phyloP scores from a whole-genome alignment of 2,888 invertebrate genomes.

The Hyalella azteca region DNA sequence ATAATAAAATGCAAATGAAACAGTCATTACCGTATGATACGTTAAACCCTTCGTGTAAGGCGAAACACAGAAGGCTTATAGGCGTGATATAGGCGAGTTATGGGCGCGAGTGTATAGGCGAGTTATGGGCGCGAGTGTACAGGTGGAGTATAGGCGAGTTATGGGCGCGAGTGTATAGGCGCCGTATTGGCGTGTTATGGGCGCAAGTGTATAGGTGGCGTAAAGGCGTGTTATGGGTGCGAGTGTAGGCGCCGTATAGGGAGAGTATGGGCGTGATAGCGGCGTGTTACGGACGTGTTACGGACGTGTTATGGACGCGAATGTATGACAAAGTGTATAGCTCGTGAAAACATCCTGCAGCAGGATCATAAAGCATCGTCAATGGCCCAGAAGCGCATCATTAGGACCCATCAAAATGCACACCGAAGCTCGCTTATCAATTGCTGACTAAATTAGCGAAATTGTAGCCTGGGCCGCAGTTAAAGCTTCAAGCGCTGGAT shows the following conservation, averaged over 20 bases:
- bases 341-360: not conserved
- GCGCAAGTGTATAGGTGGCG: not conserved
- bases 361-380: not conserved
- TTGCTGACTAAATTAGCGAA: not conserved
- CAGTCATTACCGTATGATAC: too few relatives aligned
- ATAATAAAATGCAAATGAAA: too few relatives aligned
- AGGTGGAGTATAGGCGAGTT: not conserved
- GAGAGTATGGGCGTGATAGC: not conserved
- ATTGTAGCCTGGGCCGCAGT: not conserved
- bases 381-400: not conserved
- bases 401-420: not conserved
- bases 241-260: not conserved
- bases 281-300: too few relatives aligned
- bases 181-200: not conserved
- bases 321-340: not conserved
- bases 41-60: too few relatives aligned
- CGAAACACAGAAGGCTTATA: too few relatives aligned
- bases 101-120: not conserved
- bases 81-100: too few relatives aligned
- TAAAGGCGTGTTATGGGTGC: not conserved
- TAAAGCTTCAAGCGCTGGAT: not conserved
- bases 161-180: not conserved
- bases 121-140: not conserved
- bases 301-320: not conserved
- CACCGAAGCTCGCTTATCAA: not conserved